These are phyloP conservation scores for Malurus elegans DNA, from an alignment of 2,113 vertebrate genomes.

Conservation along the genomic window DNA sequence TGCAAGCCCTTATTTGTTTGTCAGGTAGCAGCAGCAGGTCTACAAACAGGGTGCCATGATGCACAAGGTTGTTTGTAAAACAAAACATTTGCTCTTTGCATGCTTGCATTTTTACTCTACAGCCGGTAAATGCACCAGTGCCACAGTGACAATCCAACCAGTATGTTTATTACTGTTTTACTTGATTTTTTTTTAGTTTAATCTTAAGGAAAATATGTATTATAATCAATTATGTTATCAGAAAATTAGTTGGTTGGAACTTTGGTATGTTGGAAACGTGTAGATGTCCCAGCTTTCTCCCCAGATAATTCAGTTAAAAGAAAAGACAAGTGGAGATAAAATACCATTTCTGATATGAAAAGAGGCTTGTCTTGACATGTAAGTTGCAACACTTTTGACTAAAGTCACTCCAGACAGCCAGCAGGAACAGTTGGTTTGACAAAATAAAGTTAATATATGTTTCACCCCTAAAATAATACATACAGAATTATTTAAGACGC, in stretches of 20 bases:
- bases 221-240: not conserved
- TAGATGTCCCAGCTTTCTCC: not conserved
- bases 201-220: not conserved
- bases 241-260: not conserved
- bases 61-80: not conserved
- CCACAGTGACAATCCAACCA: not conserved
- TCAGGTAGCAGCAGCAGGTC: not conserved
- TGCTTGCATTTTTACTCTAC: not conserved
- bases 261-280: not conserved
- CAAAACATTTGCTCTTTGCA: not conserved
- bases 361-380: not conserved
- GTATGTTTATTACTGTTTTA: not conserved
- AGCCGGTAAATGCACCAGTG: not conserved
- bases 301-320: slow-evolving; percentile 17
- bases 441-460: not conserved
- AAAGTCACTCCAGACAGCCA: not conserved
- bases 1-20: not conserved
- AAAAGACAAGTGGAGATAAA: slow-evolving; percentile 1
- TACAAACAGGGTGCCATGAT: not conserved
- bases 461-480: not conserved
- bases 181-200: not conserved
- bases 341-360: slow-evolving; percentile 45
- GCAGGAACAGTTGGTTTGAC: not conserved
- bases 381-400: not conserved
- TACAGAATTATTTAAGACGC: not conserved